These are phyloP conservation scores for Pterois miles DNA, from an alignment of 2,797 vertebrate genomes.

Conservation along the genomic window DNA sequence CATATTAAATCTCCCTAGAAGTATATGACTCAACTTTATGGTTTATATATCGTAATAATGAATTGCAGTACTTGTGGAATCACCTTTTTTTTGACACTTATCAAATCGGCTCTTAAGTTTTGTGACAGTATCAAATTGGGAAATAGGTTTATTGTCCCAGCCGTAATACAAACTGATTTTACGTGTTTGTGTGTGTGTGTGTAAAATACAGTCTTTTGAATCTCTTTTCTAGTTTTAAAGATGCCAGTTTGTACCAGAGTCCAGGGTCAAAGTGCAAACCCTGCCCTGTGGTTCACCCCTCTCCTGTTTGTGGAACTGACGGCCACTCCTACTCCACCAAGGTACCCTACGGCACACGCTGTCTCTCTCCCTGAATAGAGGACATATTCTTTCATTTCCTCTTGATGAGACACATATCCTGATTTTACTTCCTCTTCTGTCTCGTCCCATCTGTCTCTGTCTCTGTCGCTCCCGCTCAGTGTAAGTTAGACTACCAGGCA, in stretches of 20 bases:
- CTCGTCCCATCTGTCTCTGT: constrained; percentile 13
- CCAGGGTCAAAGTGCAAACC: constrained; percentile 88
- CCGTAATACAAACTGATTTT: neutral
- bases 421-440: constrained; percentile 44
- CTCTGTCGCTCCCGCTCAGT: constrained; percentile 78
- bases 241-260: constrained; percentile 86
- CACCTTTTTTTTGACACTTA: too few species aligned
- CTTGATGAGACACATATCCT: constrained; percentile 22
- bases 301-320: constrained; percentile 93
- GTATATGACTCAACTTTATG: too few species aligned
- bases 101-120: too few species aligned
- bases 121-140: too few species aligned
- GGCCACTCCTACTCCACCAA: constrained; percentile 93
- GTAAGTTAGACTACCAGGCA: constrained; percentile 96
- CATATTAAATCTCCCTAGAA: too few species aligned
- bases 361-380: neutral
- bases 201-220: constrained; percentile 6
- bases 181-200: neutral
- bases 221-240: constrained; percentile 87
- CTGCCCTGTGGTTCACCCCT: constrained; percentile 89
- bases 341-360: constrained; percentile 74
- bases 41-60: too few species aligned
- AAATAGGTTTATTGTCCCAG: too few species aligned
- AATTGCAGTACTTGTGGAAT: too few species aligned
- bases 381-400: constrained; percentile 38